These are phyloP conservation scores for Troides aeacus DNA, from an alignment of 2,888 invertebrate species.

Conservation along the genomic window DNA sequence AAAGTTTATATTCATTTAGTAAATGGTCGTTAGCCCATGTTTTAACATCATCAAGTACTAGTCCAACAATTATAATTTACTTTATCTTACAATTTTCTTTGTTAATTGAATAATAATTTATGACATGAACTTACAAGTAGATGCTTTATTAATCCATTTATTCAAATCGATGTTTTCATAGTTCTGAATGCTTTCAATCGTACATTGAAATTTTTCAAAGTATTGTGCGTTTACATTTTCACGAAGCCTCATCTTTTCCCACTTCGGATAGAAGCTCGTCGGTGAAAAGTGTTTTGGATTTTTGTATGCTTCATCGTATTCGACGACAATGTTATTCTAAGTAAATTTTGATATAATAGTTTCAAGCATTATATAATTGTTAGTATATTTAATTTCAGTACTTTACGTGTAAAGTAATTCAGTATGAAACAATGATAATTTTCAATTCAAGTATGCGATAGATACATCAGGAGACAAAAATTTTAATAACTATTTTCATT, in stretches of 20 bases:
- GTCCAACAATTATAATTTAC: background rate
- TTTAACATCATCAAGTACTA: too few relatives aligned
- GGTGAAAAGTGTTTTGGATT: conserved; percentile 44
- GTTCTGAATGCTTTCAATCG: conserved; percentile 49
- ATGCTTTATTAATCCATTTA: conserved; percentile 7
- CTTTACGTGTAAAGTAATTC: too few relatives aligned
- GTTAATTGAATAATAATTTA: background rate
- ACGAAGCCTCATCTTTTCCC: conserved; percentile 57
- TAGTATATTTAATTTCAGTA: too few relatives aligned
- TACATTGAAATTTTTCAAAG: conserved; percentile 48
- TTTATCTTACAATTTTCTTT: background rate
- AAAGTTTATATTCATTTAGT: too few relatives aligned
- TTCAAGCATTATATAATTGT: too few relatives aligned
- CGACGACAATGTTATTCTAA: conserved; percentile 46
- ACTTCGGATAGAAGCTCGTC: conserved; percentile 53
- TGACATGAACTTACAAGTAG: background rate
- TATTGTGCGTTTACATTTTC: conserved; percentile 48
- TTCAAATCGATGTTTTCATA: conserved; percentile 48
- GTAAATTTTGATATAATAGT: conserved; percentile 7
- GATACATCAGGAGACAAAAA: too few relatives aligned
- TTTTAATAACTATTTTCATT: too few relatives aligned
- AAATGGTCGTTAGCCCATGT: too few relatives aligned
- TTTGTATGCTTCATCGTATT: conserved; percentile 48
- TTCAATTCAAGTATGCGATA: too few relatives aligned
- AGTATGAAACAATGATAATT: too few relatives aligned